Base-by-base conservation (phyloP, 2,113 vertebrate genomes). In the Ammospiza nelsoni region DNA sequence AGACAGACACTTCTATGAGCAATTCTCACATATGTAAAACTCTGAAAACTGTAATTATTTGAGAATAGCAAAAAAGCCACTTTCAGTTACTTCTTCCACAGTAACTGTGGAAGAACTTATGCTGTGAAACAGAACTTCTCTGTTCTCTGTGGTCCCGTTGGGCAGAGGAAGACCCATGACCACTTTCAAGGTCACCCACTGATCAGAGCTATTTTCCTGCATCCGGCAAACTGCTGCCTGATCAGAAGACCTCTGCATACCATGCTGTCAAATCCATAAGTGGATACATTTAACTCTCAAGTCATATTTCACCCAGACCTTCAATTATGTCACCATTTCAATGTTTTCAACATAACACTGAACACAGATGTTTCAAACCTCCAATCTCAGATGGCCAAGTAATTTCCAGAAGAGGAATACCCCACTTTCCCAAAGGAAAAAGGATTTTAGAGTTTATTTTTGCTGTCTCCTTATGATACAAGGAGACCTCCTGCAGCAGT, bases 221-320 rank as follows among this genome's bases (percentile, higher is more conserved):
- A 96, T 94, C 96, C 6, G 65, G 83, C 17, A 28, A 94, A 92
- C 61, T 33, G 28, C 52, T 75, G 65, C 57, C 68, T 81, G 69
- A 68, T 78, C 90, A 97, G 61, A 81, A 93, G 92, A 93, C 86
- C 86, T 84, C 93, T 90, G 76, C 90, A 96, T 96, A 82, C 88
- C 94, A 90, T 3, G 8, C 73, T 82, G 76, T 58, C 85, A 84
- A 72, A 84, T 43, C 44, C 57, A 2, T 71, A 78, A 95, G 52
- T 14, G 55, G 67, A 63, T 37, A 59, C 0, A 1, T 84, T 87
- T 66, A 91, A 77, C 39, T 78, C 54, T 65, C 33, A 68, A 93
- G 43, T 66, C 43, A 12, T 74, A 84, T 82, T 92, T 95, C 80
- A 78, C 21, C 31, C 86, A 91, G 59, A 71, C 48, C 24, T 72